Evolutionary conservation across 2,113 vertebrate genomes (phyloP).

Genomic region (Tetraodon nigroviridis): DNA sequence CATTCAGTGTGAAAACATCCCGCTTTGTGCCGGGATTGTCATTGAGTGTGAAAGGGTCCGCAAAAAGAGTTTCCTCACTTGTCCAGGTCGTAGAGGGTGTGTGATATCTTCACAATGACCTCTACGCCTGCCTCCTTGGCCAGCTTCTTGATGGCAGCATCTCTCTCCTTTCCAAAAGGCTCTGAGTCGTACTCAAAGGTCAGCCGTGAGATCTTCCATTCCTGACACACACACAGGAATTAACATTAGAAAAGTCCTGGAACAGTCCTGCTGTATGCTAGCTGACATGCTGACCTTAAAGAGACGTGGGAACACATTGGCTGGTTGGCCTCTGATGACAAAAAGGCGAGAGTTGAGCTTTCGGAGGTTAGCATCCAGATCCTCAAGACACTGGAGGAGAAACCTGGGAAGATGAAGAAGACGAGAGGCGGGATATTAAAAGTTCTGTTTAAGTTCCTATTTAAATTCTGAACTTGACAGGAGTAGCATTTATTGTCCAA

Average conservation of each 20-base stretch:
- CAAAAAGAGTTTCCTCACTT: conserved; percentile 50
- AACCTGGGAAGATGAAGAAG: conserved; percentile 56
- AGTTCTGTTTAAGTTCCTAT: not conserved
- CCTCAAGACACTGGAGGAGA: conserved; percentile 77
- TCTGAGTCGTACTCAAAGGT: conserved; percentile 78
- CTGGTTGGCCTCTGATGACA: conserved; percentile 77
- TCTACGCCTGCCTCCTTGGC: conserved; percentile 77
- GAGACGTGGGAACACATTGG: conserved; percentile 77
- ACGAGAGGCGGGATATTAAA: not conserved
- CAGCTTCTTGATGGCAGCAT: conserved; percentile 77
- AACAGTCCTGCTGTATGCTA: not conserved
- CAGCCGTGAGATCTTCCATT: conserved; percentile 77
- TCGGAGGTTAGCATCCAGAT: conserved; percentile 72
- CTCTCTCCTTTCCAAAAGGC: conserved; percentile 77
- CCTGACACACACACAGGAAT: conserved; percentile 41
- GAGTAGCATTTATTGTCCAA: no score
- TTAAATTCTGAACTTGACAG: no score
- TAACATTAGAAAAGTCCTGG: not conserved
- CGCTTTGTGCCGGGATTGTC: no score
- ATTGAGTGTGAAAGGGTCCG: not conserved
- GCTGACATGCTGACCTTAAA: conserved; percentile 65
- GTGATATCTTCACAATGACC: conserved; percentile 75
- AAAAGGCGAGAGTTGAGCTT: conserved; percentile 79
- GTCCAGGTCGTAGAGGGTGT: conserved; percentile 78
- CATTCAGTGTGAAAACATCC: no score